These are phyloP conservation scores for Sympetrum striolatum DNA, from an alignment of 2,888 invertebrate species.

Conservation along the genomic window DNA sequence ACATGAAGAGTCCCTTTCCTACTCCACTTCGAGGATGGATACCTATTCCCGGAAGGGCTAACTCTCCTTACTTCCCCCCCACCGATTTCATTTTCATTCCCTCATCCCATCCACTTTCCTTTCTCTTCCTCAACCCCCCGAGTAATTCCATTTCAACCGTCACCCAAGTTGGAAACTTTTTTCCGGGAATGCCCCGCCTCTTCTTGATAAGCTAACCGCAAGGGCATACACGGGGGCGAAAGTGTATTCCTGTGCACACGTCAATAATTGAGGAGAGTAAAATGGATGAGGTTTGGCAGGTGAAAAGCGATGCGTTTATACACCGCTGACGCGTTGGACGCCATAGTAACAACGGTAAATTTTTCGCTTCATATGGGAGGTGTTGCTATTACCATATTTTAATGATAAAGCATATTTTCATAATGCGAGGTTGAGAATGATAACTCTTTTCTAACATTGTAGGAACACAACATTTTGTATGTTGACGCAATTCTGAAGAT, in stretches of 20 bases:
- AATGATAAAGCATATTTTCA: too few species aligned
- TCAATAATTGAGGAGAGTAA: conserved; percentile 17
- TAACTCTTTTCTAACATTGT: too few species aligned
- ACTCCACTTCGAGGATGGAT: neutral
- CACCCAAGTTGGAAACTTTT: conserved; percentile 34
- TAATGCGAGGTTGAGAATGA: too few species aligned
- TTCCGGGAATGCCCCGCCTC: neutral
- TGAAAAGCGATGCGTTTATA: neutral
- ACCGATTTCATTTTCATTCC: neutral
- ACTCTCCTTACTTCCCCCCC: neutral
- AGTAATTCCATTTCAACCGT: conserved; percentile 41
- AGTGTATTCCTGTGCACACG: conserved; percentile 16
- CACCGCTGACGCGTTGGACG: too few species aligned
- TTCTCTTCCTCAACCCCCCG: neutral
- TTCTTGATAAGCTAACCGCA: neutral
- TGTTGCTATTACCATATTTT: too few species aligned
- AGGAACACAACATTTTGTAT: too few species aligned
- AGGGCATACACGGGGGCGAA: neutral
- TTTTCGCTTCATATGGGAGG: too few species aligned
- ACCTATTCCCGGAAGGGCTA: conserved; percentile 23
- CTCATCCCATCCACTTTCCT: neutral
- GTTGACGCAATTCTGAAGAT: too few species aligned
- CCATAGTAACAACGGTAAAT: too few species aligned
- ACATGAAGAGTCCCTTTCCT: neutral
- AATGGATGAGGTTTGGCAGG: conserved; percentile 18